Conservation (phyloP, 2,888 invertebrate species). For the Smittia aterrima region DNA sequence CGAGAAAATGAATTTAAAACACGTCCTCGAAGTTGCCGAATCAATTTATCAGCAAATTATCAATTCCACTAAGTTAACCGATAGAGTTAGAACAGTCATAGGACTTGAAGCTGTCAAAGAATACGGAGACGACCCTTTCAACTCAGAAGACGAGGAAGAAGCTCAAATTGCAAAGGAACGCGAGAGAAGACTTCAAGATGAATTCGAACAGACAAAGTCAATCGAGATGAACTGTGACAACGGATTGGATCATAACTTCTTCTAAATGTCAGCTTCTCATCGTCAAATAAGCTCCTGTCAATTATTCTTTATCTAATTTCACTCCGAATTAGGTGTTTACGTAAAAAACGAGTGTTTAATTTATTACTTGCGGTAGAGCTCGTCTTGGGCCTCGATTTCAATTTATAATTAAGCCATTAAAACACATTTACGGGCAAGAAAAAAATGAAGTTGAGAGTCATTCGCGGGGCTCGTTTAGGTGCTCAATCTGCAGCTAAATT, state of each 20-base stretch:
- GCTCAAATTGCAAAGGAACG: neutral
- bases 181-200: neutral
- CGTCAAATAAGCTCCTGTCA: neutral
- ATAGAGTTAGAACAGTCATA: conserved; percentile 69
- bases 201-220: neutral
- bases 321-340: too few relatives aligned
- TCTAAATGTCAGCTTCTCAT: neutral
- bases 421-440: too few relatives aligned
- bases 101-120: conserved; percentile 59
- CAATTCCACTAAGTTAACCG: conserved; percentile 66
- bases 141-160: conserved; percentile 47
- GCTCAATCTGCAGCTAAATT: too few relatives aligned
- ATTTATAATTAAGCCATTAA: too few relatives aligned
- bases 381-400: too few relatives aligned
- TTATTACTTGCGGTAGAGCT: too few relatives aligned
- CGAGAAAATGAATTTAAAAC: conserved; percentile 77
- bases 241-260: conserved; percentile 29
- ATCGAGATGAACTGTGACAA: neutral
- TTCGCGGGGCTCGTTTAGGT: too few relatives aligned
- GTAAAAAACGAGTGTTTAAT: too few relatives aligned
- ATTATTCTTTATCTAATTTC: neutral
- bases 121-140: conserved; percentile 50
- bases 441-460: too few relatives aligned
- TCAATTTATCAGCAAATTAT: conserved; percentile 87
- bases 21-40: conserved; percentile 82